phyloP scores from a whole-genome alignment of 1,140 invertebrate species.

The Pogonomyrmex barbatus region DNA sequence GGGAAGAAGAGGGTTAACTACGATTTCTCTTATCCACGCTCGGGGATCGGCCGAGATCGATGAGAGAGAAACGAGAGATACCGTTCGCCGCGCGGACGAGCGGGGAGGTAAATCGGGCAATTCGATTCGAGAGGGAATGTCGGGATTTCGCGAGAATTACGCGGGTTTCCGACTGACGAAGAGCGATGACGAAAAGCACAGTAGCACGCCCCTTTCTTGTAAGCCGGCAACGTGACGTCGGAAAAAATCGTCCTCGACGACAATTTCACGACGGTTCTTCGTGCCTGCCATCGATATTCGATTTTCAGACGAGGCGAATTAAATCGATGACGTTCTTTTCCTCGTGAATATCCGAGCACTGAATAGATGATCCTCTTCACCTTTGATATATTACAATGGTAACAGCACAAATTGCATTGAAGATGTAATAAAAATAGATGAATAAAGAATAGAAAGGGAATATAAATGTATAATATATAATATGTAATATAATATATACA shows the following conservation, averaged over 20 bases:
- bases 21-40: slow-evolving; percentile 35
- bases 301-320: slow-evolving; percentile 33
- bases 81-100: slow-evolving; percentile 3
- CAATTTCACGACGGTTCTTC: slow-evolving; percentile 11
- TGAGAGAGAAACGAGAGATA: not conserved
- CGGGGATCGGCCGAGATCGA: slow-evolving; percentile 2
- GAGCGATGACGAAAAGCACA: not conserved
- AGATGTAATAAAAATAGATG: not conserved
- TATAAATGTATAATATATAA: no score
- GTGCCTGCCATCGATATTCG: not conserved
- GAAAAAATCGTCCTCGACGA: slow-evolving; percentile 41
- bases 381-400: not conserved
- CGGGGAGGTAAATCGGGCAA: slow-evolving; percentile 46
- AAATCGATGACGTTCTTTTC: not conserved
- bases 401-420: not conserved
- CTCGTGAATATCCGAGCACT: not conserved
- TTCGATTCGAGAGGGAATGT: slow-evolving; percentile 34
- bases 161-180: not conserved
- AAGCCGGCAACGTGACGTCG: slow-evolving; percentile 36
- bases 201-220: slow-evolving; percentile 60
- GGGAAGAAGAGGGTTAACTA: not conserved
- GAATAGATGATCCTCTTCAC: not conserved
- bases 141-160: slow-evolving; percentile 34
- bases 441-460: no score
- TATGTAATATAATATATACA: no score